These are phyloP conservation scores for Myotis pilosus DNA, from an alignment of 2,797 vertebrate species.

Conservation along the genomic window DNA sequence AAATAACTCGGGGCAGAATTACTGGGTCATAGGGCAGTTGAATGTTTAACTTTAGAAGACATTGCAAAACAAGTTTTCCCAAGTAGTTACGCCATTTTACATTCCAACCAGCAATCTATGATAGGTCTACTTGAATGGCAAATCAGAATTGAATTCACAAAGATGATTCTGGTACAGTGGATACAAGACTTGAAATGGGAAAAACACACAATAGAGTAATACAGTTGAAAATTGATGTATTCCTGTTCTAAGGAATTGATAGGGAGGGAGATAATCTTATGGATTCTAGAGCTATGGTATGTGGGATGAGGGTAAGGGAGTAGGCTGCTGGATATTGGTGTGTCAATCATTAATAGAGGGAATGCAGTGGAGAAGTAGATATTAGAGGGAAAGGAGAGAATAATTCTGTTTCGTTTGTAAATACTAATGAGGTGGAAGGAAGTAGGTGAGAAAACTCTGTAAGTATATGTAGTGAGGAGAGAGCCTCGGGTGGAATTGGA, in stretches of 20 bases:
- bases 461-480: neutral
- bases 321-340: neutral
- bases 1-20: neutral
- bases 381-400: neutral
- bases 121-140: slow-evolving; percentile 28
- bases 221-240: neutral
- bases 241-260: neutral
- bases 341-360: neutral
- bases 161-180: neutral
- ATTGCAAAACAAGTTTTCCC: neutral
- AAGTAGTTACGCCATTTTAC: neutral
- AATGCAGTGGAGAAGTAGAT: neutral
- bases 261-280: neutral
- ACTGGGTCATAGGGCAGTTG: neutral
- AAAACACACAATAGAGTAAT: neutral
- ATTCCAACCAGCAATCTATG: neutral
- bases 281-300: neutral
- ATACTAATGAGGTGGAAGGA: slow-evolving; percentile 2
- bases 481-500: neutral
- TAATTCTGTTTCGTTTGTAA: slow-evolving; percentile 8
- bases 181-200: neutral
- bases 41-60: neutral
- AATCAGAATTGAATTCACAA: slow-evolving; percentile 9
- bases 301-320: neutral
- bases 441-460: neutral